Conservation (phyloP, 2,888 invertebrate genomes). For the Melieria crassipennis region DNA sequence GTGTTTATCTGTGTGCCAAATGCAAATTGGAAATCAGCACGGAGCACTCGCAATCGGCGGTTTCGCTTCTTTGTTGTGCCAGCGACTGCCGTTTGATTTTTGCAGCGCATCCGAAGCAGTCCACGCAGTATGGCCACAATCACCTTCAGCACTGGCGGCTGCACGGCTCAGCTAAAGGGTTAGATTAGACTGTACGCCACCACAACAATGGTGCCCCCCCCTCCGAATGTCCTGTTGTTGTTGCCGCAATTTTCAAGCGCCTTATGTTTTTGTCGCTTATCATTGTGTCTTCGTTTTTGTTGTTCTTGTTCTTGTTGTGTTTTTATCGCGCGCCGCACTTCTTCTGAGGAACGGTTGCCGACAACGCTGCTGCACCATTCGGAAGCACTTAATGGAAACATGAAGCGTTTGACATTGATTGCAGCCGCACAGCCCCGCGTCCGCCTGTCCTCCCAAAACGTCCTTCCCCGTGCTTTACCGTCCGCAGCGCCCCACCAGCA, state of each 20-base stretch:
- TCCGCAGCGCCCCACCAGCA: not conserved
- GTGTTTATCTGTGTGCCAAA: too few species aligned
- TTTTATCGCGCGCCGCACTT: too few species aligned
- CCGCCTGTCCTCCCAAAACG: not conserved
- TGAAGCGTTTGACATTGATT: conserved; percentile 46
- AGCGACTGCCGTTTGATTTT: too few species aligned
- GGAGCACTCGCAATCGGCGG: too few species aligned
- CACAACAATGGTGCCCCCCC: not conserved
- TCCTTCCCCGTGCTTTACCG: not conserved
- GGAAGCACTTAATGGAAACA: conserved; percentile 47
- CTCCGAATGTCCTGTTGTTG: not conserved
- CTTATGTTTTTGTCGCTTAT: conserved; percentile 57
- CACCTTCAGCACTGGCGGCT: not conserved
- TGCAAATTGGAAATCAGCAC: too few species aligned
- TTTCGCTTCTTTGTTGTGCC: too few species aligned
- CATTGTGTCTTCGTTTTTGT: conserved; percentile 41
- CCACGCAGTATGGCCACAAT: not conserved
- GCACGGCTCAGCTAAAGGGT: conserved; percentile 37
- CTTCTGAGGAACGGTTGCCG: not conserved
- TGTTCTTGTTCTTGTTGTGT: not conserved
- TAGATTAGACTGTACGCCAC: conserved; percentile 37
- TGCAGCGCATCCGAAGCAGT: too few species aligned
- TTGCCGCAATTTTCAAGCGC: conserved; percentile 25
- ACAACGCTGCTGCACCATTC: conserved; percentile 45
- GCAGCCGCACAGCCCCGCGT: conserved; percentile 25